Percentiles rank a stretch among this genome's conserved stretches.
These are phyloP conservation scores for Macquaria ambigua DNA, from an alignment of 2,113 vertebrate genomes.

Conservation along the genomic window DNA sequence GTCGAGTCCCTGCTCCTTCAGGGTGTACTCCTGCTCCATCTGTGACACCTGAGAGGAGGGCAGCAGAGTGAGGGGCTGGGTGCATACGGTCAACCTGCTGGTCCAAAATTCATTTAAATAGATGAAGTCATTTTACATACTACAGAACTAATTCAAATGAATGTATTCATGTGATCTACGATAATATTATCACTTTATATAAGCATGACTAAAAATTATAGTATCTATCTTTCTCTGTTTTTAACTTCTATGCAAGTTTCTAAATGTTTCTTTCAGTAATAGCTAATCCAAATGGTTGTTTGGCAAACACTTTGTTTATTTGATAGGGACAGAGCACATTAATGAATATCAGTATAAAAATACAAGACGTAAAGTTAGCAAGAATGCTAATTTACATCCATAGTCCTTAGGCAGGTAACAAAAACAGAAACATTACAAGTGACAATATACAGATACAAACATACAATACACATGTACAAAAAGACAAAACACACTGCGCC, in stretches of 20 bases:
- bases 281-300: slow-evolving; percentile 1
- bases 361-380: too few species aligned
- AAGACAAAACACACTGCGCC: too few species aligned
- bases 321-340: too few species aligned
- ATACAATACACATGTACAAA: too few species aligned
- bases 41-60: slow-evolving; percentile 85
- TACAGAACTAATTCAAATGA: neutral
- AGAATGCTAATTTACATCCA: too few species aligned
- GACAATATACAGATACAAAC: too few species aligned
- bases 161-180: neutral
- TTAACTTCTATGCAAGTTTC: neutral
- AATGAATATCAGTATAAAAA: too few species aligned
- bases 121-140: neutral
- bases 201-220: neutral
- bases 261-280: neutral
- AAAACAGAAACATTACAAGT: too few species aligned
- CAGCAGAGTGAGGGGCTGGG: neutral
- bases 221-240: neutral
- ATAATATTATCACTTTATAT: neutral
- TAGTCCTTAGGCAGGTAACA: too few species aligned
- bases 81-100: neutral
- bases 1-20: slow-evolving; percentile 89
- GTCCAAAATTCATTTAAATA: neutral
- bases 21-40: slow-evolving; percentile 90
- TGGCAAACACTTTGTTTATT: neutral